Base-by-base conservation (phyloP, 1,140 invertebrate species). In the Ceratitis capitata region DNA sequence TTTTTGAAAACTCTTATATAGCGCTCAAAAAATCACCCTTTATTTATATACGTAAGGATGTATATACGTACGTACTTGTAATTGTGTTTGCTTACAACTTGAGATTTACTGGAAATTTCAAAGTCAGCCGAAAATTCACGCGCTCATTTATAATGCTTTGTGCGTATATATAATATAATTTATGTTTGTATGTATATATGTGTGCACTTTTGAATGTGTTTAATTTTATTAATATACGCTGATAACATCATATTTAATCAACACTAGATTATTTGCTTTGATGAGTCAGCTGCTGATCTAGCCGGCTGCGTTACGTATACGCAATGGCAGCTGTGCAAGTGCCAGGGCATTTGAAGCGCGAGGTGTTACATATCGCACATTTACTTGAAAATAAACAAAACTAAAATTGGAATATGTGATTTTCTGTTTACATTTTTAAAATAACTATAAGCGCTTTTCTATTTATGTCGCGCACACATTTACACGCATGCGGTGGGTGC, bases 41-140 rank as follows among this genome's bases (percentile, higher is more conserved):
- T n/a, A n/a, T n/a, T n/a, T n/a, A n/a, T n/a, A n/a, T 5, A 56
- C 51, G 1, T 32, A 32, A 14, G 1, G 10, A 64, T 23, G 14
- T 29, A 64, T 23, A 64, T 64, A 29, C 6, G 14, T 56, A n/a
- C 51, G 16, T 19, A 12, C 4, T 0, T 26, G 7, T 47, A 69
- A 69, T 35, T 35, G 35, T 78, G 69, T 78, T 78, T 78, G 35
- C n/a, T 45, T 10, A 45, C 32, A 78, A 45, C 39, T 47, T 45
- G n/a, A 47, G 19, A 19, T 10, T n/a, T 10, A 23, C 32, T 78
- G 39, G 45, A 64, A 78, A 26, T 45, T 45, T 78, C 23, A 26
- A 78, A 47, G n/a, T 78, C 69, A 45, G 69, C 69, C 69, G 45
- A 78, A 45, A 45, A 78, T 78, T 78, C 69, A 78, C 69, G 69